phyloP scores from a whole-genome alignment of 2,113 vertebrate species.

The Ictalurus punctatus region DNA sequence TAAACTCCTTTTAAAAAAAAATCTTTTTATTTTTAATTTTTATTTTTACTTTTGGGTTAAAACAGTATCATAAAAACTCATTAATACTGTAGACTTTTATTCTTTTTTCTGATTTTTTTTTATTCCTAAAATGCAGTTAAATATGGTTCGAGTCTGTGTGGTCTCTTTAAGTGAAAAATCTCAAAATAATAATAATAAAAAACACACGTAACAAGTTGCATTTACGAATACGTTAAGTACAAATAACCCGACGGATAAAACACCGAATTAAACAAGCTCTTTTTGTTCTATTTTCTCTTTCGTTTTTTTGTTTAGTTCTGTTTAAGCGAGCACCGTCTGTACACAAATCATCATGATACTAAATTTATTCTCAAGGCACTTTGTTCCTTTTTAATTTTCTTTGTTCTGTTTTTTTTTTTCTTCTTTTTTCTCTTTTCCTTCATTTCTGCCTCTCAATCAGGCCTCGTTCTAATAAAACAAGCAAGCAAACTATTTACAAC shows the following conservation, averaged over 20 bases:
- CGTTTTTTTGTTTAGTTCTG: slow-evolving; percentile 50
- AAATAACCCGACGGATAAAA: slow-evolving; percentile 81
- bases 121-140: not conserved
- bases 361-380: slow-evolving; percentile 97
- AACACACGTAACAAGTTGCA: slow-evolving; percentile 79
- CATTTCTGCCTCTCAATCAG: slow-evolving; percentile 54
- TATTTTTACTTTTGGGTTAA: not conserved
- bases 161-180: slow-evolving; percentile 70
- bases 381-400: slow-evolving; percentile 66
- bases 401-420: not conserved
- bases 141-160: slow-evolving; percentile 68
- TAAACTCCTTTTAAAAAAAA: not conserved
- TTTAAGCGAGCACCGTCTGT: slow-evolving; percentile 88
- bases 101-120: not conserved
- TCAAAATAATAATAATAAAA: slow-evolving; percentile 62
- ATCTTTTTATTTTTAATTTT: not conserved
- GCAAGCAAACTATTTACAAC: slow-evolving; percentile 58
- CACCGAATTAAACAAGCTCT: slow-evolving; percentile 77
- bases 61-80: not conserved
- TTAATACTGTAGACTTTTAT: not conserved
- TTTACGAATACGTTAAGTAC: slow-evolving; percentile 85
- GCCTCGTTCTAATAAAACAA: slow-evolving; percentile 53
- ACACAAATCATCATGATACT: slow-evolving; percentile 82
- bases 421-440: slow-evolving; percentile 56
- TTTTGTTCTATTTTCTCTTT: slow-evolving; percentile 61